Percentiles rank a stretch among this genome's conserved stretches.
Evolutionary conservation across 30 jellyfish, hydroid and myxozoan species (phyloP).

Genomic region (Sanderia malayensis): DNA sequence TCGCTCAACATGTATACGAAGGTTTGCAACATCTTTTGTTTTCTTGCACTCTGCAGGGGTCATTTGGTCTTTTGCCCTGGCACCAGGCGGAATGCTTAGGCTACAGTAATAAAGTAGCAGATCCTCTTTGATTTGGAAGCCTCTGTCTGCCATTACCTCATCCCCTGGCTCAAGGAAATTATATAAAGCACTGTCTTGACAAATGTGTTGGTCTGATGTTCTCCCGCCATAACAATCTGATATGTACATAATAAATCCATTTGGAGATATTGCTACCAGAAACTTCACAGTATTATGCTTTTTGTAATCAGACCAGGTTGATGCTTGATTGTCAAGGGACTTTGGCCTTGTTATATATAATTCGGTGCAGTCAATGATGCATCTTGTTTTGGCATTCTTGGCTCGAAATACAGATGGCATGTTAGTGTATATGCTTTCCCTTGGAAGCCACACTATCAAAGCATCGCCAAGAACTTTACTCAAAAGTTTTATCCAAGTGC

Average conservation of each 20-base stretch:
- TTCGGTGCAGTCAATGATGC: slow-evolving; percentile 53
- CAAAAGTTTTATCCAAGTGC: slow-evolving; percentile 33
- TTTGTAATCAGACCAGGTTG: slow-evolving; percentile 66
- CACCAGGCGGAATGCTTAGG: slow-evolving; percentile 51
- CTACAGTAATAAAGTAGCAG: slow-evolving; percentile 45
- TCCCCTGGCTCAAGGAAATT: slow-evolving; percentile 29
- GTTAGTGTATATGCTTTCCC: slow-evolving; percentile 17
- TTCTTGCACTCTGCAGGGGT: slow-evolving; percentile 26
- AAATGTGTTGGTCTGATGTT: slow-evolving; percentile 41
- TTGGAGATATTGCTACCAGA: slow-evolving; percentile 60
- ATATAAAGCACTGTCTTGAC: slow-evolving; percentile 57
- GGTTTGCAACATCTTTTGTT: slow-evolving; percentile 48
- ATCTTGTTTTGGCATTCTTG: slow-evolving; percentile 39
- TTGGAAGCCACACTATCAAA: slow-evolving; percentile 44
- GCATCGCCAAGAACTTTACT: slow-evolving; percentile 22
- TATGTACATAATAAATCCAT: slow-evolving; percentile 36
- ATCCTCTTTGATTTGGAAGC: slow-evolving; percentile 46
- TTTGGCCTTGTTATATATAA: slow-evolving; percentile 45
- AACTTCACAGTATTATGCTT: too few relatives aligned
- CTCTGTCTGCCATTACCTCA: slow-evolving; percentile 62
- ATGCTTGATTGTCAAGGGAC: slow-evolving; percentile 46
- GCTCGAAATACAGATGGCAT: slow-evolving; percentile 40
- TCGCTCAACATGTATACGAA: slow-evolving; percentile 35
- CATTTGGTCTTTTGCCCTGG: slow-evolving; percentile 46
- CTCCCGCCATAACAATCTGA: slow-evolving; percentile 74